Evolutionary conservation across 2,797 vertebrate species (phyloP).

Genomic region (Saxicola maurus): DNA sequence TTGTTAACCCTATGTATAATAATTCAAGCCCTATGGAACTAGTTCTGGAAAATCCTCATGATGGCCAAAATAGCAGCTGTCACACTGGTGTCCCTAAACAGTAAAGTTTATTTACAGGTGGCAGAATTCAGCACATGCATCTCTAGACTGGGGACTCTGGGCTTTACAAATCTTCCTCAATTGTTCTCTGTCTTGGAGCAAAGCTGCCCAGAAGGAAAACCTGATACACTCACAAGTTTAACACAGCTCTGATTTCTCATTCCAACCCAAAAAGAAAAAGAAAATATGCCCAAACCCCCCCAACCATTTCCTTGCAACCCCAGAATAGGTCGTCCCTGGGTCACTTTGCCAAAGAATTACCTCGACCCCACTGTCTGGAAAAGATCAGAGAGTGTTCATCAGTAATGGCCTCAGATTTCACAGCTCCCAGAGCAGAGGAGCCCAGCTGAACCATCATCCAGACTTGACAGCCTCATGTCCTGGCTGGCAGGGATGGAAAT

Average conservation of each 20-base stretch:
- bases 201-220: not conserved
- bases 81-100: not conserved
- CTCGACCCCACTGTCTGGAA: not conserved
- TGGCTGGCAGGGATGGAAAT: not conserved
- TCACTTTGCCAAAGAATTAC: not conserved
- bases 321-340: not conserved
- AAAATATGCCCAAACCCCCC: not conserved
- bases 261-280: not conserved
- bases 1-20: not conserved
- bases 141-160: not conserved
- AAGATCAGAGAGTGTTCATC: not conserved
- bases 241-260: not conserved
- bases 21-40: not conserved
- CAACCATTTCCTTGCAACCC: not conserved
- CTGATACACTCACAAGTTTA: not conserved
- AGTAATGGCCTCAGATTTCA: not conserved
- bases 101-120: not conserved
- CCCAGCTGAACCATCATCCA: not conserved
- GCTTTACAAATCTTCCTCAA: not conserved
- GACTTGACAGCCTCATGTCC: slow-evolving; percentile 2
- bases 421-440: not conserved
- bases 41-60: not conserved
- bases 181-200: not conserved
- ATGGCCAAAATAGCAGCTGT: not conserved
- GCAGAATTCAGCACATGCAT: not conserved